Evolutionary conservation across 1,140 invertebrate genomes (phyloP).

Genomic region (Achroia grisella): DNA sequence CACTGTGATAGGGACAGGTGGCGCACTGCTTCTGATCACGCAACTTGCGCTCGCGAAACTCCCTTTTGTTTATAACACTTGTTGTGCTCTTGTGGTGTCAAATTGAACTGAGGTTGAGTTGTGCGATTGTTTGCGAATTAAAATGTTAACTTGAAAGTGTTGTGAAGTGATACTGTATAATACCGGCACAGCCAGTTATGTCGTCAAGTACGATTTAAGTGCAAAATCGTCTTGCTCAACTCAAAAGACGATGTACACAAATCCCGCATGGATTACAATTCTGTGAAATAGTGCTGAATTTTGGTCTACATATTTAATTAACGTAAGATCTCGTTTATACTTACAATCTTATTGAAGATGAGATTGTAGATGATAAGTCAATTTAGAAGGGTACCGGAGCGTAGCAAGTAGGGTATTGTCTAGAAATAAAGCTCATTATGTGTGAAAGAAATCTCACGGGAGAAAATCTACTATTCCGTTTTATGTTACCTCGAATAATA

Average conservation of each 20-base stretch:
- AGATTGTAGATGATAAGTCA: no score
- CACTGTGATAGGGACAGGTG: constrained; percentile 46
- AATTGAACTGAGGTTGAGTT: background rate
- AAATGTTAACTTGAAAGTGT: constrained; percentile 59
- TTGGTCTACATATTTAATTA: constrained; percentile 14
- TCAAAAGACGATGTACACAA: constrained; percentile 37
- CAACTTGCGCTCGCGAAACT: constrained; percentile 53
- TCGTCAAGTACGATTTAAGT: constrained; percentile 60
- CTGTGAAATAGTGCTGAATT: constrained; percentile 23
- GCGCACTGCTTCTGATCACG: constrained; percentile 27
- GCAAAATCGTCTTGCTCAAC: constrained; percentile 44
- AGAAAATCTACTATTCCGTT: no score
- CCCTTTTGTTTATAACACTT: constrained; percentile 65
- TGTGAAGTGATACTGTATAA: constrained; percentile 55
- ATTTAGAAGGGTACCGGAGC: no score
- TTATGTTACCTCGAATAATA: no score
- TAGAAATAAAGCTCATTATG: constrained; percentile 18
- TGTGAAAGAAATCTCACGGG: background rate
- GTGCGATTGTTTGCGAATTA: constrained; percentile 8
- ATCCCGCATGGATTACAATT: constrained; percentile 33
- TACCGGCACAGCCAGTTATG: constrained; percentile 49
- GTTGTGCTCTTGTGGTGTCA: constrained; percentile 22
- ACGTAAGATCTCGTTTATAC: constrained; percentile 7
- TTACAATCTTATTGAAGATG: no score
- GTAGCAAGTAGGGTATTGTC: constrained; percentile 21